Evolutionary conservation across 2,113 vertebrate genomes (phyloP).

Genomic region (Pelodiscus sinensis): DNA sequence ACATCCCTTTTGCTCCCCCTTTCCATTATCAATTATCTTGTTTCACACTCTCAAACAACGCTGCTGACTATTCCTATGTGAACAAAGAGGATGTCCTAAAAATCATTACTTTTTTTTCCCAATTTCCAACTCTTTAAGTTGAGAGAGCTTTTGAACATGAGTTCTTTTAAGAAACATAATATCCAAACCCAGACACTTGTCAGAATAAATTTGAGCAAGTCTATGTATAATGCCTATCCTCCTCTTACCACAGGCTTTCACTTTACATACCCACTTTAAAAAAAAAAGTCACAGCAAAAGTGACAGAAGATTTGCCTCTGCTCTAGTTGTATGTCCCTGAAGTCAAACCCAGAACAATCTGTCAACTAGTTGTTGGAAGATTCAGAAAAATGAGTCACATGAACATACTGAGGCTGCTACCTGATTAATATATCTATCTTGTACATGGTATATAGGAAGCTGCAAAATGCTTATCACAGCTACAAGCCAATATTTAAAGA

Average conservation of each 20-base stretch:
- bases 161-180: not conserved
- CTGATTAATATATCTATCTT: not conserved
- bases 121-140: not conserved
- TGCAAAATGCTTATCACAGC: not conserved
- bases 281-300: not conserved
- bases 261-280: not conserved
- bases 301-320: not conserved
- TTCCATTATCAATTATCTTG: not conserved
- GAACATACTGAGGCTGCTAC: not conserved
- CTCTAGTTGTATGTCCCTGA: not conserved
- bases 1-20: not conserved
- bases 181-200: not conserved
- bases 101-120: not conserved
- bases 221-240: not conserved
- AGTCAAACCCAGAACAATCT: not conserved
- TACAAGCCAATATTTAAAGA: not conserved
- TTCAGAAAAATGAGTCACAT: not conserved
- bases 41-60: not conserved
- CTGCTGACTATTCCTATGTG: not conserved
- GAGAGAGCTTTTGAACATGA: not conserved
- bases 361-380: not conserved
- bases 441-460: not conserved
- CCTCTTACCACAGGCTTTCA: not conserved
- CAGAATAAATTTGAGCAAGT: constrained; percentile 5
- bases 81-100: not conserved